phyloP scores from a whole-genome alignment of 2,888 invertebrate genomes.

The Lasioglossum villosulum region DNA sequence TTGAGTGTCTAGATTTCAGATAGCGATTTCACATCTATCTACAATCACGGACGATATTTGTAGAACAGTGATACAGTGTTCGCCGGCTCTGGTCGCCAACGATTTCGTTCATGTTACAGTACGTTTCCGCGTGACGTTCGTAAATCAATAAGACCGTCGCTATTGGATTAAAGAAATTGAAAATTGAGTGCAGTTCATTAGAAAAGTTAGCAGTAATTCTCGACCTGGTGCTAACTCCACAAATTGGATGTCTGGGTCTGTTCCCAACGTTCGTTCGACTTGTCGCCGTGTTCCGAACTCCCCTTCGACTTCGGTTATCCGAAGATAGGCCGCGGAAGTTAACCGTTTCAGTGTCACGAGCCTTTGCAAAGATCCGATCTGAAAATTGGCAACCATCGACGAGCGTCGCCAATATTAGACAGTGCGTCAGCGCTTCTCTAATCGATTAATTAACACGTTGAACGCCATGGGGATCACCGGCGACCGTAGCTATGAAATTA shows the following conservation, averaged over 20 bases:
- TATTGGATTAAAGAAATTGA: slow-evolving; percentile 61
- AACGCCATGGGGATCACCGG: background rate
- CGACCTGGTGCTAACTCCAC: slow-evolving; percentile 60
- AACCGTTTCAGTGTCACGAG: slow-evolving; percentile 2
- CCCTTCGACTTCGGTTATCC: slow-evolving; percentile 13
- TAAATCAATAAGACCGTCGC: slow-evolving; percentile 39
- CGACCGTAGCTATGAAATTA: background rate
- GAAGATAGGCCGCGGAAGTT: slow-evolving; percentile 30
- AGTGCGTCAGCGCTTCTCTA: slow-evolving; percentile 6
- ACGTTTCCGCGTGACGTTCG: background rate
- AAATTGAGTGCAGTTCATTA: slow-evolving; percentile 57
- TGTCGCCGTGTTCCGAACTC: background rate
- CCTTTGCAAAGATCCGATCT: background rate
- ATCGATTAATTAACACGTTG: slow-evolving; percentile 1
- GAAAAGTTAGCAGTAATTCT: slow-evolving; percentile 63
- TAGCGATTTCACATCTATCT: background rate
- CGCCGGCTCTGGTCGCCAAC: background rate
- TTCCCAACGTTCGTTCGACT: slow-evolving; percentile 25
- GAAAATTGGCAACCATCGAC: background rate
- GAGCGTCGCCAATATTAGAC: background rate
- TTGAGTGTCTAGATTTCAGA: background rate
- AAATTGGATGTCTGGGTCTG: slow-evolving; percentile 56
- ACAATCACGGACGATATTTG: background rate
- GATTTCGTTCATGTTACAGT: background rate
- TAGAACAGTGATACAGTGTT: background rate